A percentile compares a stretch with the other conserved stretches of the same genome.
These are phyloP conservation scores for Rhimphoctona megacephalus DNA, from an alignment of 2,888 invertebrate species.

Conservation along the genomic window DNA sequence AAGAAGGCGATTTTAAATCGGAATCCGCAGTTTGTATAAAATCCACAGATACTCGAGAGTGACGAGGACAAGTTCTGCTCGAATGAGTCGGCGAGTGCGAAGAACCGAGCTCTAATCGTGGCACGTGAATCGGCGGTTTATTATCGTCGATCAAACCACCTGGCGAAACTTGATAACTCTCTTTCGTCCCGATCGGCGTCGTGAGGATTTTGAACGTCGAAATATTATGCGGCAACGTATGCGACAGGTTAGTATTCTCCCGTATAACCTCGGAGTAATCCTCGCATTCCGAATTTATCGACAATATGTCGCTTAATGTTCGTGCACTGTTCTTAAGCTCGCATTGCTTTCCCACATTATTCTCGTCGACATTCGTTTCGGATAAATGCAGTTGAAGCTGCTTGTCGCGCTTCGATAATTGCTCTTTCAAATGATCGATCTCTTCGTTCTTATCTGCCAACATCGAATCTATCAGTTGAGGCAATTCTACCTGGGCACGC, in stretches of 20 bases:
- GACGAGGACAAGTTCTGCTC: constrained; percentile 65
- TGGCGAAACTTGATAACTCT: constrained; percentile 68
- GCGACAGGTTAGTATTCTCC: constrained; percentile 74
- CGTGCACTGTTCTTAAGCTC: constrained; percentile 88
- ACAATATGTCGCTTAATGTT: constrained; percentile 90
- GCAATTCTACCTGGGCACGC: constrained; percentile 85
- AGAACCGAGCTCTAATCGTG: constrained; percentile 77
- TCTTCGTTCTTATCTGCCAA: constrained; percentile 90
- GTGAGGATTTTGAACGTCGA: constrained; percentile 75
- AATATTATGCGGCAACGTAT: constrained; percentile 74
- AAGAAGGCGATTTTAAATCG: constrained; percentile 71
- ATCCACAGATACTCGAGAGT: constrained; percentile 70
- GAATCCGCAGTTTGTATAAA: constrained; percentile 69
- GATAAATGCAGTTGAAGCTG: constrained; percentile 86
- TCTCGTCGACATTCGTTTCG: constrained; percentile 87
- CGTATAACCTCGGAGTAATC: constrained; percentile 85
- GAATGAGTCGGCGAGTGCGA: constrained; percentile 74
- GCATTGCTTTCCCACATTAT: constrained; percentile 84
- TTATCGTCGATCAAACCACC: constrained; percentile 64
- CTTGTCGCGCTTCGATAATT: constrained; percentile 86
- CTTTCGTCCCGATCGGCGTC: constrained; percentile 53
- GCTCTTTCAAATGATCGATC: constrained; percentile 87
- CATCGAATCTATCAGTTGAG: constrained; percentile 87
- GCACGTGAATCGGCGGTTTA: constrained; percentile 74
- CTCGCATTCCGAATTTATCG: constrained; percentile 89